Evolutionary conservation across 2,888 invertebrate genomes (phyloP), one percentile per base, ranked within the genome.

Genomic region (Lithophane semibrunnea): DNA sequence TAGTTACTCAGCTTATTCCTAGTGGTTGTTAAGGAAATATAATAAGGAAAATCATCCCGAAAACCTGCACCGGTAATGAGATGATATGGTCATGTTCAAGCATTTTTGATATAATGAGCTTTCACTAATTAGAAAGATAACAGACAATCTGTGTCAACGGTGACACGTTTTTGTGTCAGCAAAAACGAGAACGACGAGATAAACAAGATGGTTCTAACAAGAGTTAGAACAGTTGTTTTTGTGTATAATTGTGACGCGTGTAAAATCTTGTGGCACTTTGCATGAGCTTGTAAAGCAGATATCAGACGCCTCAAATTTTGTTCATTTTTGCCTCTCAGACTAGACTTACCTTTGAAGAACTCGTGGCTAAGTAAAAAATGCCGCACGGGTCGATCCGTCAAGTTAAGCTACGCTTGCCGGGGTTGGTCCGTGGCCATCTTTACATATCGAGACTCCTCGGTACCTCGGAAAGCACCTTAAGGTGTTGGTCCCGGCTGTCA

Each of bases 81-180:
- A 56, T 44, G 63, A 68, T 71, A 76, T 37, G 67, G 64, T 29
- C 58, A 47, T 47, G 76, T 73, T 73, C 56, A 76, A 83, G 70
- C 47, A 74, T 83, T 81, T 83, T 68, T 61, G 29, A 74, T 68
- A 61, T 68, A 80, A 75, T 68, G 76, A 84, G 81, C 29, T 81
- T 56, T 42, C 47, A 42, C 61, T 85, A 74, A 83, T 83, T 76
- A 73, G 63, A 49, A 8, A 13, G 12, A 52, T 73, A 44, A 2
- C 44, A 65, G 65, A 56, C 56, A 52, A 61, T 82, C 61, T 69
- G 29, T 72, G 80, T 74, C 73, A 83, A 68, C 67, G 49, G 37
- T 58, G 24, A 64, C 61, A 58, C 52, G 18, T 29, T 52, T 60
- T 37, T 42, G 54, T 56, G 49, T 80, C 69, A 66, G 82, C 77